Evolutionary conservation across 2,113 vertebrate genomes (phyloP).

Genomic region (Otocyon megalotis): DNA sequence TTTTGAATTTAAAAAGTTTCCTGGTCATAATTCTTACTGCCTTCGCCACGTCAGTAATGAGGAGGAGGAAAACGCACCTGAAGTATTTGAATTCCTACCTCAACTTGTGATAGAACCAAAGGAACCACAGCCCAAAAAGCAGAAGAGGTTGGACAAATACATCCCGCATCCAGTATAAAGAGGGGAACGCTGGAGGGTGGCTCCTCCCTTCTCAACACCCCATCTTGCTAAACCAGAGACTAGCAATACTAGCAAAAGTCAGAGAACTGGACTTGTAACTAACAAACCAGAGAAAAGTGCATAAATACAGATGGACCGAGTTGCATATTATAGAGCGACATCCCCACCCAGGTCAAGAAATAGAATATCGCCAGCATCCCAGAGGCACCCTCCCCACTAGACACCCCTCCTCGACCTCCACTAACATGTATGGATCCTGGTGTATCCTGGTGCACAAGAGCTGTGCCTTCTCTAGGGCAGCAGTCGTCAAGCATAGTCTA

Average conservation of each 20-base stretch:
- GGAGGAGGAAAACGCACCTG: background rate
- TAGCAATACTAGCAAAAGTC: background rate
- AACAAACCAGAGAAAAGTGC: background rate
- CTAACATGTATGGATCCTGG: background rate
- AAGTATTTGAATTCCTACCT: constrained; percentile 26
- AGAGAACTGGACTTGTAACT: background rate
- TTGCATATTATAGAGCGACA: background rate
- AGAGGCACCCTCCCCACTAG: background rate
- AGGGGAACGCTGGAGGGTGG: background rate
- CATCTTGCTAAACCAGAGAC: background rate
- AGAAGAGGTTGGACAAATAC: background rate
- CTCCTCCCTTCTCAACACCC: background rate
- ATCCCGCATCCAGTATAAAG: background rate
- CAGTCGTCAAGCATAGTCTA: background rate
- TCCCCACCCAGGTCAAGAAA: background rate
- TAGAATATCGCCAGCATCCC: background rate
- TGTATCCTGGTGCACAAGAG: background rate
- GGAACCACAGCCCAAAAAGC: background rate
- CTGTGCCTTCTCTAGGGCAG: background rate
- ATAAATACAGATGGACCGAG: constrained; percentile 22
- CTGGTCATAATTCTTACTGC: constrained; percentile 24
- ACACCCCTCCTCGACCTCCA: too few relatives aligned
- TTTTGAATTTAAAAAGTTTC: constrained; percentile 13
- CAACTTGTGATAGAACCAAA: background rate
- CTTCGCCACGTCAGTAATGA: background rate